Percentiles rank a stretch among this genome's conserved stretches.
Evolutionary conservation across 2,888 invertebrate genomes (phyloP).

Genomic region (Alcis repandata): DNA sequence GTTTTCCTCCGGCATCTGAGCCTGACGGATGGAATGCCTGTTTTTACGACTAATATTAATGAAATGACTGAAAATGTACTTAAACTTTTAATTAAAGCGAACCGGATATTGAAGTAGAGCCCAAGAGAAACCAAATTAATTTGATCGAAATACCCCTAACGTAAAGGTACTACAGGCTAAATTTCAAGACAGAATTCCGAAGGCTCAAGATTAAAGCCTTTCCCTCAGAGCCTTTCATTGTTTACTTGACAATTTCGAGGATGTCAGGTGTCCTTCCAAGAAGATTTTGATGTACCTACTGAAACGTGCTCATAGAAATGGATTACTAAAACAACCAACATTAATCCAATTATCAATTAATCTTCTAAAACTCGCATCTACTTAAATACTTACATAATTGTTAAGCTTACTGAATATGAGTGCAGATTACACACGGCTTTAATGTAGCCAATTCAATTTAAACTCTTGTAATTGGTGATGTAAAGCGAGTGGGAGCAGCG

Average conservation of each 20-base stretch:
- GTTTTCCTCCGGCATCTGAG: not conserved
- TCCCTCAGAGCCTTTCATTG: conserved; percentile 23
- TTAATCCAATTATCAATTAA: conserved; percentile 37
- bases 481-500: conserved; percentile 25
- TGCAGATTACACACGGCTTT: conserved; percentile 25
- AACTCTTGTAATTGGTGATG: conserved; percentile 30
- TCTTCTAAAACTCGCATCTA: conserved; percentile 18
- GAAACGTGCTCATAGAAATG: conserved; percentile 6
- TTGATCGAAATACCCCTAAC: conserved; percentile 35
- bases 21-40: not conserved
- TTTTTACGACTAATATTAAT: conserved; percentile 21
- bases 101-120: conserved; percentile 37
- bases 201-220: conserved; percentile 28
- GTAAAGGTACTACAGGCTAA: conserved; percentile 29
- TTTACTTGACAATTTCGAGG: conserved; percentile 36
- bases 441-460: conserved; percentile 30
- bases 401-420: conserved; percentile 35
- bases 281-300: conserved; percentile 18
- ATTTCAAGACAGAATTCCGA: conserved; percentile 28
- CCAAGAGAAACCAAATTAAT: conserved; percentile 36
- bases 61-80: conserved; percentile 25
- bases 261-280: conserved; percentile 30
- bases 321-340: conserved; percentile 2
- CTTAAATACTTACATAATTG: conserved; percentile 28
- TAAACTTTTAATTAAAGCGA: conserved; percentile 36